Base-by-base conservation (phyloP, 92 coral and sea anemone genomes). In the Epizoanthus illoricatus region DNA sequence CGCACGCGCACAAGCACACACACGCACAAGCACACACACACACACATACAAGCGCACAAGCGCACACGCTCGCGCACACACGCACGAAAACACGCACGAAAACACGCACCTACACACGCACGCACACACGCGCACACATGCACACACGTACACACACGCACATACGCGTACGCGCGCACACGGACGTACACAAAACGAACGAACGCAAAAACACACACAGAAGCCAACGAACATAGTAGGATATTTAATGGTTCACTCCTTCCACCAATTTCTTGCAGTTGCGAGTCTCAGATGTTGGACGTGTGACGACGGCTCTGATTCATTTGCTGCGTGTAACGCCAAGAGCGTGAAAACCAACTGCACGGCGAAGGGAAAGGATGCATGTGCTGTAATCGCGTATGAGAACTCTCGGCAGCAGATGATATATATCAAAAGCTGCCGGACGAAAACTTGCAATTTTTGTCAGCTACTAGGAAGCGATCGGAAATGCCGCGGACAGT, bases 401-500 rank as follows among this genome's bases (percentile, higher is more conserved):
- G 47, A 39, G 19, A 67, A 67, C 72, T 67, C 72, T 67, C 45
- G 11, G 4, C 39, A 39, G 2, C n/a, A 24, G 7, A 39, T 43
- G 10, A 12, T 67, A 7, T 67, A 36, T 19, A 39, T 67, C 20
- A 67, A 67, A 19, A 67, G 72, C 49, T 67, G 72, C 17, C 3
- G 2, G 47, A 67, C 18, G 7, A 39, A 1, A 67, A 8, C 47
- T 67, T 67, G 72, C 28, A 43, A 67, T 12, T 67, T 67, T 67
- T 67, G 72, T 43, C 72, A 67, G 15, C 6, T 5, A 8, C 49
- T 67, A 0, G 72, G 72, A 18, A 10, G n/a, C 24, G 49, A 4
- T 67, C 72, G 72, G 17, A 41, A 6, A 67, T 67, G 71, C 43
- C 71, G 71, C 24, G 71, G 20, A 36, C 71, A 67, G 18, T 67